Evolutionary conservation across 1,140 invertebrate genomes (phyloP), one percentile per base, ranked within the genome.

Genomic region (Drosophila neocordata): DNA sequence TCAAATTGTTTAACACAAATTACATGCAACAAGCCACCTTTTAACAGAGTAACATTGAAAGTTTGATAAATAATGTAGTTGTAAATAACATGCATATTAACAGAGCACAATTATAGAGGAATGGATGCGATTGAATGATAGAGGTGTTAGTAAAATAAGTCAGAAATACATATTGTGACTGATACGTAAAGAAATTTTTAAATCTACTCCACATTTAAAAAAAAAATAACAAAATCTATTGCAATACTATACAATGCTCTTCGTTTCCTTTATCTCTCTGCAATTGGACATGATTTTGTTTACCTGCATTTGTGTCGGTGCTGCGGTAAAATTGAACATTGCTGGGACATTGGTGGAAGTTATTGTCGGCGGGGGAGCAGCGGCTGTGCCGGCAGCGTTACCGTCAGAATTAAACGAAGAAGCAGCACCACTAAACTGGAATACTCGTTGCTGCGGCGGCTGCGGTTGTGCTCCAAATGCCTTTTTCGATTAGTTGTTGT

Each of bases 261-360:
- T 11, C 8, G 22, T 37, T n/a, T 60, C 41, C 18, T 9, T 48
- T 60, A 56, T 55, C 63, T 53, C 22, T 76, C 27, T 44, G 18
- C 9, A 22, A 55, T 52, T 52, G 65, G 31, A 34, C 53, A 69
- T 35, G n/a, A 44, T 66, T 59, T 57, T 1, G 52, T 78, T 85
- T 85, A 85, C 82, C 82, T 85, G 79, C 71, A 83, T 75, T 58
- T 69, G 74, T 67, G 66, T 62, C 53, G 38, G 52, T 20, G 73
- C 20, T 24, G 51, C 44, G 52, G 18, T 58, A 72, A 85, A 87
- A 67, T 69, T 87, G 35, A 75, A 82, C 65, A 78, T 82, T 34
- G 52, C 31, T 60, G 62, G 31, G 27, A 13, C 9, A 38, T 18
- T 64, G 48, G 48, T 44, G 34, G 58, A 27, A 35, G 44, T 15